Conservation (phyloP, 2,113 vertebrate species). For the Otis tarda region DNA sequence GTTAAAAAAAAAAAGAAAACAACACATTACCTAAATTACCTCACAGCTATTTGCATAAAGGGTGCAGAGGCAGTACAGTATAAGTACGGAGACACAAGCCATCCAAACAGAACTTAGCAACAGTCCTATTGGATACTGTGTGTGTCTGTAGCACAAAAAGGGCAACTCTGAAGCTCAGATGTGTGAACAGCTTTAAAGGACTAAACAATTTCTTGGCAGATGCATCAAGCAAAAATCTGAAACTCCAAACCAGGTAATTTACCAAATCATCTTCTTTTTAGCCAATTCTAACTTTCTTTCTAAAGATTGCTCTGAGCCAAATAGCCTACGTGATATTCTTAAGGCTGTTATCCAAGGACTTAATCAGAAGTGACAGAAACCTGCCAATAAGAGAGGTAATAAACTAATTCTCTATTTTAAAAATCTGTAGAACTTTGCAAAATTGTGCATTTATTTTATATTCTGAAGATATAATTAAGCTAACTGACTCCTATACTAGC, state of each 20-base stretch:
- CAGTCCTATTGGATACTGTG: background rate
- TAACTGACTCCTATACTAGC: background rate
- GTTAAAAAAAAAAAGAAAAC: background rate
- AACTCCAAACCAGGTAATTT: constrained; percentile 63
- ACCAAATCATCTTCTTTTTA: background rate
- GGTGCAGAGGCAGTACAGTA: constrained; percentile 54
- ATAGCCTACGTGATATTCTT: background rate
- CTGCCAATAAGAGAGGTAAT: background rate
- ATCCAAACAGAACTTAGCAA: constrained; percentile 16
- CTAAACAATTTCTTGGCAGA: background rate
- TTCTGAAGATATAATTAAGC: background rate
- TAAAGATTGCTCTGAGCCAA: background rate
- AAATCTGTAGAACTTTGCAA: background rate
- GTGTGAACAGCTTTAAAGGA: constrained; percentile 32
- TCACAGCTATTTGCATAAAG: constrained; percentile 74
- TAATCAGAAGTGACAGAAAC: background rate
- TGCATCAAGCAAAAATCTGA: constrained; percentile 31
- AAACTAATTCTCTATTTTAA: background rate
- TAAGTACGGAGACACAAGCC: constrained; percentile 53
- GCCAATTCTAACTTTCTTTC: background rate
- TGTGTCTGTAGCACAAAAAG: constrained; percentile 19
- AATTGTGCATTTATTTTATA: background rate
- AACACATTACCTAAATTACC: constrained; percentile 70
- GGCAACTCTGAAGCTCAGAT: constrained; percentile 13
- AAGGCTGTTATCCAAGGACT: background rate